These are phyloP conservation scores for Probosciger aterrimus DNA, from an alignment of 2,113 vertebrate species.

Conservation along the genomic window DNA sequence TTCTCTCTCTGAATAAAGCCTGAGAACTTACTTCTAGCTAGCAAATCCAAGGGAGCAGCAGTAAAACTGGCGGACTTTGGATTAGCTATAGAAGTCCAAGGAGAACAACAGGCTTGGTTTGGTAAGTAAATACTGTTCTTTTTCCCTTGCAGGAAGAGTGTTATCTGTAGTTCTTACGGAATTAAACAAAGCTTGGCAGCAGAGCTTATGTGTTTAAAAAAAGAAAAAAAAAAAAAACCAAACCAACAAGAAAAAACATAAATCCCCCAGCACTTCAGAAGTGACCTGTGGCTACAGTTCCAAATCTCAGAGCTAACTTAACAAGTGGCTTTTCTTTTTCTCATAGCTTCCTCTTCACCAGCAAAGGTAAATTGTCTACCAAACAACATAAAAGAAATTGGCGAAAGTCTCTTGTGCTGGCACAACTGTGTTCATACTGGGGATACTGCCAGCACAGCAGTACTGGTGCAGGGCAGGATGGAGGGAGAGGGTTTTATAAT, in stretches of 20 bases:
- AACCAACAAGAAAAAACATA: neutral
- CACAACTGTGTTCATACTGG: neutral
- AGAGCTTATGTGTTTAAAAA: neutral
- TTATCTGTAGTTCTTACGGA: neutral
- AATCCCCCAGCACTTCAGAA: neutral
- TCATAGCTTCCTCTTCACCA: neutral
- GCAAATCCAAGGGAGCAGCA: slow-evolving; percentile 95
- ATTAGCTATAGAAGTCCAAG: slow-evolving; percentile 95
- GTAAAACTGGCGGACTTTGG: slow-evolving; percentile 98
- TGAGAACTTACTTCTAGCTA: slow-evolving; percentile 97
- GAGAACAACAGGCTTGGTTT: slow-evolving; percentile 98
- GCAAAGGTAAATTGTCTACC: neutral
- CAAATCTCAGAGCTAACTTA: neutral
- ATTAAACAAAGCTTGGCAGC: neutral
- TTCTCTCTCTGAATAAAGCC: slow-evolving; percentile 77
- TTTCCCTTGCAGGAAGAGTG: neutral
- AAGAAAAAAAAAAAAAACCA: neutral
- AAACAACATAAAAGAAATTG: neutral
- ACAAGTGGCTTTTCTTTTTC: neutral
- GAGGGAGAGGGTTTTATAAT: neutral
- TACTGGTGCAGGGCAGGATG: no score
- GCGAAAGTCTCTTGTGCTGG: neutral
- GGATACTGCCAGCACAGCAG: neutral
- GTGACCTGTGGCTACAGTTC: neutral
- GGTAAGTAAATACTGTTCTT: slow-evolving; percentile 78